A percentile compares a stretch with the other conserved stretches of the same genome.
These are phyloP conservation scores for Plotosus lineatus DNA, from an alignment of 2,113 vertebrate species.

Conservation along the genomic window DNA sequence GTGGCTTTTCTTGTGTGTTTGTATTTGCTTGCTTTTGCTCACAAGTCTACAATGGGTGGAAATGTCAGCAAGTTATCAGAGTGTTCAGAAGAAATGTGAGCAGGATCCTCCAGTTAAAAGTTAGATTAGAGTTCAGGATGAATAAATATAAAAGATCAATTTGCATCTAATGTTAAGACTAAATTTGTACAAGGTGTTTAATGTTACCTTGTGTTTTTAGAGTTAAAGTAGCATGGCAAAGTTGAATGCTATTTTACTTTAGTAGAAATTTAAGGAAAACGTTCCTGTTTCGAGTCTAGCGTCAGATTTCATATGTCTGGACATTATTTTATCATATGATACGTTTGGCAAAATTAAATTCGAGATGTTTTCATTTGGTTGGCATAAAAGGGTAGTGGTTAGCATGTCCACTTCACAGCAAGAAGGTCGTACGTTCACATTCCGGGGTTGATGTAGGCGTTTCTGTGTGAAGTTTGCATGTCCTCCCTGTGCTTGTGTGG, in stretches of 20 bases:
- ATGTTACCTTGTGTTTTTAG: not conserved
- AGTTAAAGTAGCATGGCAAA: not conserved
- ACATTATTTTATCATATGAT: not conserved
- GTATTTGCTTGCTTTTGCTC: slow-evolving; percentile 21
- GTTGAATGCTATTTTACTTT: not conserved
- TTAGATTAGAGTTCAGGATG: not conserved
- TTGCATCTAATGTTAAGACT: not conserved
- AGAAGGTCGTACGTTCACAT: no score
- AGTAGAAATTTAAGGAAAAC: not conserved
- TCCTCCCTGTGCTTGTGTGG: no score
- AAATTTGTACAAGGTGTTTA: not conserved
- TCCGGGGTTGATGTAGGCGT: no score
- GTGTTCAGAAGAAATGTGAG: not conserved
- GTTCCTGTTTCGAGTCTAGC: not conserved
- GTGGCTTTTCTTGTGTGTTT: not conserved
- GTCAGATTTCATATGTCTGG: not conserved
- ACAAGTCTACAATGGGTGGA: not conserved
- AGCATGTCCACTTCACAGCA: no score
- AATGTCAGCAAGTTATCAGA: not conserved
- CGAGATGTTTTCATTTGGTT: not conserved
- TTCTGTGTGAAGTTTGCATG: no score
- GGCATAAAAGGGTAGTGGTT: no score
- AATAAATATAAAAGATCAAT: not conserved
- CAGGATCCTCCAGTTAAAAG: not conserved
- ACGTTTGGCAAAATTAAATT: not conserved